These are phyloP conservation scores for Tinea pellionella DNA, from an alignment of 2,888 invertebrate genomes.

Conservation along the genomic window DNA sequence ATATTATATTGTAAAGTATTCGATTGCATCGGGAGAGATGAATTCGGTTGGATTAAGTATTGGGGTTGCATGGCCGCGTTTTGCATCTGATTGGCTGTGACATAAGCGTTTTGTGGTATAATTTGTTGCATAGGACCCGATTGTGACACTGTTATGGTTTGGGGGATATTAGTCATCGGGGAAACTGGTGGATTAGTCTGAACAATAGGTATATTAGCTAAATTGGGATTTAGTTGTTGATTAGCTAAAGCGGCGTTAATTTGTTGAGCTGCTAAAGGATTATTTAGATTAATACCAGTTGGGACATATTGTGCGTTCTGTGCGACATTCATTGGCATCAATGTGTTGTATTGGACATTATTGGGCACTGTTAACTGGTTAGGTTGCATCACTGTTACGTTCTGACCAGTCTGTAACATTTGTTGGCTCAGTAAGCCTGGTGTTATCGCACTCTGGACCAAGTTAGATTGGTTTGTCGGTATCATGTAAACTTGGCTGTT, in stretches of 20 bases:
- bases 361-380: slow-evolving; percentile 53
- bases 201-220: slow-evolving; percentile 51
- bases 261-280: slow-evolving; percentile 56
- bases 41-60: slow-evolving; percentile 51
- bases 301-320: slow-evolving; percentile 53
- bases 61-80: slow-evolving; percentile 47
- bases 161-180: slow-evolving; percentile 34
- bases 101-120: slow-evolving; percentile 40
- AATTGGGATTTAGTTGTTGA: slow-evolving; percentile 45
- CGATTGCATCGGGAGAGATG: slow-evolving; percentile 34
- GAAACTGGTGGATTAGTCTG: slow-evolving; percentile 47
- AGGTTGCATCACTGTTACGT: slow-evolving; percentile 59
- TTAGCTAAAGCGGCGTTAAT: slow-evolving; percentile 53
- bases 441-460: slow-evolving; percentile 32
- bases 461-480: slow-evolving; percentile 48
- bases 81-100: slow-evolving; percentile 47
- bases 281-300: slow-evolving; percentile 49
- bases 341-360: slow-evolving; percentile 56
- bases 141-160: slow-evolving; percentile 38
- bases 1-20: slow-evolving; percentile 44
- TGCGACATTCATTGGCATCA: slow-evolving; percentile 50
- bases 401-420: slow-evolving; percentile 50
- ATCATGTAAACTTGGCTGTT: slow-evolving; percentile 64
- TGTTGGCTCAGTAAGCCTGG: slow-evolving; percentile 49
- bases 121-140: slow-evolving; percentile 45